Evolutionary conservation across 2,113 vertebrate species (phyloP).

Genomic region (Coracopsis vasa): DNA sequence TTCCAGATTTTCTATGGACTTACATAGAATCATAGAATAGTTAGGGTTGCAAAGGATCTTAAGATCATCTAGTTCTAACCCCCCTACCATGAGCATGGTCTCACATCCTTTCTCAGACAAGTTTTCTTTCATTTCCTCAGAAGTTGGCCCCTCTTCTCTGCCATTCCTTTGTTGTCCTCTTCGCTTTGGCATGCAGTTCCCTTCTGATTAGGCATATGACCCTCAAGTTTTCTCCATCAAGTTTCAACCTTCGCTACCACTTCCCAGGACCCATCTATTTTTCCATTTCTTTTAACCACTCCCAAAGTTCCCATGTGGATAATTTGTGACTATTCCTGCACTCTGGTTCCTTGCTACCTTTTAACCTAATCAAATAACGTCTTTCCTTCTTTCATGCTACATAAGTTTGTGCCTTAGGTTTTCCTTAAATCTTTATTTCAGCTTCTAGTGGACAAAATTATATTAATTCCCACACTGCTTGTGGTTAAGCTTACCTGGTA

Average conservation of each 20-base stretch:
- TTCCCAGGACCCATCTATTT: not conserved
- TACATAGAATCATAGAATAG: not conserved
- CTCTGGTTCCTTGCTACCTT: not conserved
- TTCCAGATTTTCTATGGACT: not conserved
- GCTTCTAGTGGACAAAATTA: not conserved
- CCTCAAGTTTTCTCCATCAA: not conserved
- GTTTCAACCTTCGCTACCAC: not conserved
- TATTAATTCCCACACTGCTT: not conserved
- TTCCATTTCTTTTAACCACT: not conserved
- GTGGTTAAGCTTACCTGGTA: not conserved
- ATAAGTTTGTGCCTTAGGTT: not conserved
- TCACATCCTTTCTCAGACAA: not conserved
- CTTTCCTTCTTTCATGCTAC: not conserved
- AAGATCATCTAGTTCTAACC: not conserved
- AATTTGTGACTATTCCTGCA: not conserved
- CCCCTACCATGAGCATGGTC: not conserved
- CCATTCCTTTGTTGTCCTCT: not conserved
- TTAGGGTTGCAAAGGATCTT: not conserved
- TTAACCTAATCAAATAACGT: not conserved
- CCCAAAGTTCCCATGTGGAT: not conserved
- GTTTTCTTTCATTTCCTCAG: not conserved
- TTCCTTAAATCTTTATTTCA: not conserved
- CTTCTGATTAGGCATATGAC: not conserved
- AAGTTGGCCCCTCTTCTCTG: not conserved
- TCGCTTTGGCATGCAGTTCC: not conserved